phyloP scores from a whole-genome alignment of 2,113 vertebrate genomes.

The Anolis carolinensis region DNA sequence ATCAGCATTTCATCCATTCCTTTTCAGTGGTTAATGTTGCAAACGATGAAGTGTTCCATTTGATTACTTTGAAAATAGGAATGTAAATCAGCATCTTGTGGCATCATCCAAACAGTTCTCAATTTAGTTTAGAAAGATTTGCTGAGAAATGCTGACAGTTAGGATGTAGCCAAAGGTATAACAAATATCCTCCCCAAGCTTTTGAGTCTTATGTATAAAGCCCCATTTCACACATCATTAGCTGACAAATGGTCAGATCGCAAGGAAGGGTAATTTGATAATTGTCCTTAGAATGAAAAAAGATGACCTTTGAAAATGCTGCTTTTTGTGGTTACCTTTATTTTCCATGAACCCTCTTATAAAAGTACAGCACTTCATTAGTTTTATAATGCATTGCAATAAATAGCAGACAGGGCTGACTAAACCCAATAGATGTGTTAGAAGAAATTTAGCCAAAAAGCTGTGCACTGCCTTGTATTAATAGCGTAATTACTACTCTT shows the following conservation, averaged over 20 bases:
- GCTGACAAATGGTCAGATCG: slow-evolving; percentile 17
- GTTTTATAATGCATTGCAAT: slow-evolving; percentile 53
- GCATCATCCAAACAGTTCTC: slow-evolving; percentile 7
- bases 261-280: slow-evolving; percentile 48
- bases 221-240: slow-evolving; percentile 8
- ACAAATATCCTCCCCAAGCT: slow-evolving; percentile 3
- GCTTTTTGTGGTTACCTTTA: slow-evolving; percentile 57
- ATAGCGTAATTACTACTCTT: slow-evolving; percentile 19
- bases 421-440: slow-evolving; percentile 13
- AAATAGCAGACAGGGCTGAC: slow-evolving; percentile 5
- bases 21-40: not conserved
- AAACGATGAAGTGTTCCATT: too few species aligned
- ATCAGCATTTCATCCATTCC: too few species aligned
- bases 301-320: slow-evolving; percentile 54
- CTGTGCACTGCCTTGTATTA: slow-evolving; percentile 24
- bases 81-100: not conserved
- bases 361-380: slow-evolving; percentile 61
- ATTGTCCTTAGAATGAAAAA: slow-evolving; percentile 65
- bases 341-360: slow-evolving; percentile 62
- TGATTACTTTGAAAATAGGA: not conserved
- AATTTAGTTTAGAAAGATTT: not conserved
- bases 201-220: slow-evolving; percentile 36
- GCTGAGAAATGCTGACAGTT: not conserved
- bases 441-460: not conserved
- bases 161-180: slow-evolving; percentile 5